A percentile compares a stretch with the other conserved stretches of the same genome.
phyloP scores from a whole-genome alignment of 2,888 invertebrate species.

The Andrena bicolor region DNA sequence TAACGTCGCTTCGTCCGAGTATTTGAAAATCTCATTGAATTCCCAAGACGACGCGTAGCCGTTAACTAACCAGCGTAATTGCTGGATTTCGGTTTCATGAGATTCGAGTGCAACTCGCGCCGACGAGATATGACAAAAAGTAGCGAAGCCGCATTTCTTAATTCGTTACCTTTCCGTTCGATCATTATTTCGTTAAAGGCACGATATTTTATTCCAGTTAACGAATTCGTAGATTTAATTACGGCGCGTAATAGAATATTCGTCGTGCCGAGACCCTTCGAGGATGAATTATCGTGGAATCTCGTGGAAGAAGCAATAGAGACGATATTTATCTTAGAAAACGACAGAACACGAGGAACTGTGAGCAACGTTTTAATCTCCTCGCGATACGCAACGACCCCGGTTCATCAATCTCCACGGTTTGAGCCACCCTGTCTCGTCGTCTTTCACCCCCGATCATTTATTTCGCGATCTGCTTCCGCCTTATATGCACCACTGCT shows the following conservation, averaged over 20 bases:
- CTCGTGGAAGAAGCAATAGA: neutral
- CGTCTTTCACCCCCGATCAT: constrained; percentile 68
- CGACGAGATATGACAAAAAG: constrained; percentile 5
- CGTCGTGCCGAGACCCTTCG: neutral
- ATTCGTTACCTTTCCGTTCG: neutral
- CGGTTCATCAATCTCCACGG: constrained; percentile 76
- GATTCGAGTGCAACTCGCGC: neutral
- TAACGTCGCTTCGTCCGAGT: constrained; percentile 21
- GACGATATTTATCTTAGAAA: constrained; percentile 11
- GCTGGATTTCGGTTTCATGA: neutral
- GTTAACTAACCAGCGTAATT: constrained; percentile 26
- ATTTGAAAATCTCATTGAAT: constrained; percentile 36
- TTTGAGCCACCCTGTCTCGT: constrained; percentile 34
- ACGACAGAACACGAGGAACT: constrained; percentile 47
- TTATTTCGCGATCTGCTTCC: constrained; percentile 63
- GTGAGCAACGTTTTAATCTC: constrained; percentile 74
- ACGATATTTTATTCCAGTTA: neutral
- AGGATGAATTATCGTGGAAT: constrained; percentile 1
- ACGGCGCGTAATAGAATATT: neutral
- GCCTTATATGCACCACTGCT: constrained; percentile 40
- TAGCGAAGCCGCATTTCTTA: neutral
- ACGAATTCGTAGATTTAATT: neutral
- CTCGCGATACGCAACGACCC: constrained; percentile 68
- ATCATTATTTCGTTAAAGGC: neutral
- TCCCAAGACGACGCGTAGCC: constrained; percentile 4